phyloP scores from a whole-genome alignment of 2,113 vertebrate species.

The Bettongia penicillata region DNA sequence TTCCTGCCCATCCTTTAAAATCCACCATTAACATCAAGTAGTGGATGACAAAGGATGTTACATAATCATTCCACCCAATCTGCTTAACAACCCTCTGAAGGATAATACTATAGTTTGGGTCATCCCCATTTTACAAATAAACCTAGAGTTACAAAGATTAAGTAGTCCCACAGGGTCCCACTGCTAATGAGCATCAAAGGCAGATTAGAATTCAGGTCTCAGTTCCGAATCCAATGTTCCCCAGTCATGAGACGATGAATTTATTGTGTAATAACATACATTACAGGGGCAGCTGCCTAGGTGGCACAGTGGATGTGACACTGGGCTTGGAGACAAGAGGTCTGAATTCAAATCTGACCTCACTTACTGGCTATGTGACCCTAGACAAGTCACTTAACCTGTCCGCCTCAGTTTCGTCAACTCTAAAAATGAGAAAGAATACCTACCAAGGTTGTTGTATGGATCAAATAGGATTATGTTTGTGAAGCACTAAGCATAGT shows the following conservation, averaged over 20 bases:
- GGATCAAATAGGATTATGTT: not conserved
- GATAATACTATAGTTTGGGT: not conserved
- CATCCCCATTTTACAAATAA: not conserved
- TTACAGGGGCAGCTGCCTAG: not conserved
- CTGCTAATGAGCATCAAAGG: not conserved
- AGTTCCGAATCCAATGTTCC: not conserved
- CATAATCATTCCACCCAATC: not conserved
- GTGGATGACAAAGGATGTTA: not conserved
- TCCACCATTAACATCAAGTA: not conserved
- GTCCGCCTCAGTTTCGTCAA: not conserved
- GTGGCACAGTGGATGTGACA: not conserved
- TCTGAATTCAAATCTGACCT: not conserved
- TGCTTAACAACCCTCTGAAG: not conserved
- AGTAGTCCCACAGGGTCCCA: not conserved
- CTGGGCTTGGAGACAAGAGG: not conserved
- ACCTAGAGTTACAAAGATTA: not conserved
- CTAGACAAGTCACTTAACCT: not conserved
- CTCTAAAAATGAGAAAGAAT: not conserved
- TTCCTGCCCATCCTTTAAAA: not conserved
- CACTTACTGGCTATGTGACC: not conserved
- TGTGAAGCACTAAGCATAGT: not conserved
- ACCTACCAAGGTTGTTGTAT: not conserved
- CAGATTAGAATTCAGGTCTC: not conserved
- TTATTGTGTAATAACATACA: not conserved
- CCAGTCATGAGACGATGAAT: not conserved